Evolutionary conservation across 1,140 invertebrate species (phyloP).

Genomic region (Arctopsyche grandis): DNA sequence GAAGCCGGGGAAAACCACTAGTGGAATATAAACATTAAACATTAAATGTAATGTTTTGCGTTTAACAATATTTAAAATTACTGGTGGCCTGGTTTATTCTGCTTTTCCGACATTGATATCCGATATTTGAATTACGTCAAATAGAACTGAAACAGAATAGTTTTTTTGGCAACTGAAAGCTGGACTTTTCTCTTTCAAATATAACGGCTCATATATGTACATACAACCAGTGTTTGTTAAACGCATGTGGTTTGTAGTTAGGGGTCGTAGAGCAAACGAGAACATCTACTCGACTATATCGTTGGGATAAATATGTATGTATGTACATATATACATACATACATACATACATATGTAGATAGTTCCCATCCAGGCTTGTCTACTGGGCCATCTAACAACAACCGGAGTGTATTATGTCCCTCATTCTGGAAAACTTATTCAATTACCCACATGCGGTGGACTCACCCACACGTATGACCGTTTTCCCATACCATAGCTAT

Average conservation of each 20-base stretch:
- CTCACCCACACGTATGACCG: slow-evolving; percentile 14
- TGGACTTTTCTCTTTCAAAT: too few relatives aligned
- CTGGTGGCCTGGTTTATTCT: too few relatives aligned
- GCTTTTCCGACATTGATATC: too few relatives aligned
- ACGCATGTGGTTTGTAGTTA: not conserved
- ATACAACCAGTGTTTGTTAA: not conserved
- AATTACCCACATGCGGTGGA: slow-evolving; percentile 53
- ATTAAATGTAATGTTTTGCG: too few relatives aligned
- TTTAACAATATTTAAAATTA: too few relatives aligned
- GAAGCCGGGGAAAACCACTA: too few relatives aligned
- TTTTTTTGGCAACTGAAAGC: too few relatives aligned
- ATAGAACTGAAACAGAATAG: too few relatives aligned
- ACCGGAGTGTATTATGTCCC: slow-evolving; percentile 51
- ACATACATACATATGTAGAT: not conserved
- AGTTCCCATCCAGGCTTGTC: not conserved
- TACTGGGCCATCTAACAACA: slow-evolving; percentile 33
- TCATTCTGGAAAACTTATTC: slow-evolving; percentile 53
- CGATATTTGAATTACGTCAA: too few relatives aligned
- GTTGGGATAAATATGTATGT: not conserved
- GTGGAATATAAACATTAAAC: too few relatives aligned
- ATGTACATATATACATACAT: not conserved
- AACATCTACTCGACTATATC: slow-evolving; percentile 20
- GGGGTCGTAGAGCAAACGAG: not conserved
- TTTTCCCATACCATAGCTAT: not conserved
- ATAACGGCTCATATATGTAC: too few relatives aligned